These are phyloP conservation scores for Halcyon senegalensis DNA, from an alignment of 2,113 vertebrate genomes.

Conservation along the genomic window DNA sequence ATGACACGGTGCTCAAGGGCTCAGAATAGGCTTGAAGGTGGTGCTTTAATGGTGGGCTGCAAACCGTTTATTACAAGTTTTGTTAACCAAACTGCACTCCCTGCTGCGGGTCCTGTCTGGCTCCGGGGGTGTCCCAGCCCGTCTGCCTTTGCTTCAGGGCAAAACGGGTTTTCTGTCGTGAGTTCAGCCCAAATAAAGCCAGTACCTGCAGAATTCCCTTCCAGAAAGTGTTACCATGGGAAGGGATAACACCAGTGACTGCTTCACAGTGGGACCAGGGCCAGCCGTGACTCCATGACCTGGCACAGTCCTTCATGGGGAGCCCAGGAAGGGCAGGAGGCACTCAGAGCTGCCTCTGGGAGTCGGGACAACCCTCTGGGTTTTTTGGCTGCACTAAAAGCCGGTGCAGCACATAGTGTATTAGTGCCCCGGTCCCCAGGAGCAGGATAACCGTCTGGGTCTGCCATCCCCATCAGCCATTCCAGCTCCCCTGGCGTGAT, in stretches of 20 bases:
- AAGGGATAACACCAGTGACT: background rate
- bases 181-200: background rate
- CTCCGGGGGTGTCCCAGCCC: background rate
- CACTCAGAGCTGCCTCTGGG: background rate
- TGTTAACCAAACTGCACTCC: background rate
- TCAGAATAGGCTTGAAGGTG: background rate
- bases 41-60: background rate
- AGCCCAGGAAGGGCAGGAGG: accelerated
- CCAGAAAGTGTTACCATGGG: accelerated
- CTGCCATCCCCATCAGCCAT: background rate
- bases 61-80: background rate
- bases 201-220: background rate
- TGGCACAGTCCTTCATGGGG: background rate
- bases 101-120: background rate
- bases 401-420: background rate
- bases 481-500: background rate
- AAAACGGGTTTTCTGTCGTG: accelerated
- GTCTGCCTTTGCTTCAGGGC: background rate
- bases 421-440: background rate
- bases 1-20: background rate
- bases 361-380: background rate
- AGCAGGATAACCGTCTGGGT: background rate
- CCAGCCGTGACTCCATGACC: background rate
- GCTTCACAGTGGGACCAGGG: background rate
- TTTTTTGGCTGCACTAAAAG: background rate